These are phyloP conservation scores for Empis livida DNA, from an alignment of 2,888 invertebrate genomes.

Conservation along the genomic window DNA sequence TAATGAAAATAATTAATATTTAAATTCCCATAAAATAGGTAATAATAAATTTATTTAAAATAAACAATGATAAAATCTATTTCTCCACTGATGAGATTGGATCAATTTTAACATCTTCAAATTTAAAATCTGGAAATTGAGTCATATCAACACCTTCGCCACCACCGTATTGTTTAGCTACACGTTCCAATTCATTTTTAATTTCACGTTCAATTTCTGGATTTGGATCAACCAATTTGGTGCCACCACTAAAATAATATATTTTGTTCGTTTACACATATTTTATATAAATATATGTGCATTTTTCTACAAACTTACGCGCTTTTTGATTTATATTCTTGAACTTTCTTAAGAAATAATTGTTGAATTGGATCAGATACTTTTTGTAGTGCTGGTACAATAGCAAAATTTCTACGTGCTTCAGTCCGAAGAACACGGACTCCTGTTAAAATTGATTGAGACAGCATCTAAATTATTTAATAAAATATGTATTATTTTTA, in stretches of 20 bases:
- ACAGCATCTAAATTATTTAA: conserved; percentile 41
- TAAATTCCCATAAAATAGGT: neutral
- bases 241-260: conserved; percentile 47
- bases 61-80: neutral
- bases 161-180: conserved; percentile 64
- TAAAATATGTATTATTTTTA: neutral
- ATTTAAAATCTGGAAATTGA: conserved; percentile 76
- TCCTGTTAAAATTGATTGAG: conserved; percentile 39
- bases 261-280: no score
- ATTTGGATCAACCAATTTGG: conserved; percentile 65
- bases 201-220: conserved; percentile 63
- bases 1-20: neutral
- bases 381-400: conserved; percentile 54
- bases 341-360: conserved; percentile 81
- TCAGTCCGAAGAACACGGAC: conserved; percentile 40
- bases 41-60: neutral
- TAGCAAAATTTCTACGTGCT: conserved; percentile 56
- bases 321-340: conserved; percentile 79
- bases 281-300: no score
- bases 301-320: conserved; percentile 46
- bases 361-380: conserved; percentile 85
- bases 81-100: conserved; percentile 37
- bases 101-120: conserved; percentile 58
- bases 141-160: conserved; percentile 72
- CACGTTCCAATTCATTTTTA: conserved; percentile 65